Evolutionary conservation across 2,113 vertebrate genomes (phyloP), one percentile per base, ranked within the genome.

Genomic region (Pyxicephalus adspersus): DNA sequence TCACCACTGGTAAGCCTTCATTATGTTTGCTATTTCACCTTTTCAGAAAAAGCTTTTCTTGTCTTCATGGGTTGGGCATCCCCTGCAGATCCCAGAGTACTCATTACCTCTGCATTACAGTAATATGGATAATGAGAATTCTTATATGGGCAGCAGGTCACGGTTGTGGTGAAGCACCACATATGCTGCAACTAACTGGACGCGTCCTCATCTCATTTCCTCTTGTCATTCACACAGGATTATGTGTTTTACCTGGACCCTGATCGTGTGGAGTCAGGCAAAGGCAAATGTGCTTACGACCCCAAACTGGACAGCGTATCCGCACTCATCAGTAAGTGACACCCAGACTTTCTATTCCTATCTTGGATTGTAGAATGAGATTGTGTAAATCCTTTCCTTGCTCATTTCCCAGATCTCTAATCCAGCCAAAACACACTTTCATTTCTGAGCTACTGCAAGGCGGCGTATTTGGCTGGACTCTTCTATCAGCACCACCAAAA

Each of bases 241-340:
- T 98, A 98, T 83, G 93, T 98, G 88, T 98, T 99, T 89, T 95
- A 96, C 82, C 90, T 99, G 91, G 98, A 98, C 86, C 95, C 97
- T 0, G 96, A 97, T 83, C 97, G 93, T 89, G 93, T 98, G 84
- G 98, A 99, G 91, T 99, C 98, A 8, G 98, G 98, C 85, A 98
- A 99, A 89, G 98, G 98, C 84, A 99, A 99, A 87, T 99, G 98
- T 86, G 96, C 98, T 0, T 99, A 96, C 0, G 98, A 99, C 89
- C 98, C 98, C 85, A 99, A 99, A 93, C 92, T 98, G 81, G 97
- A 98, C 92, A 98, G 96, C 0, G 95, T 98, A 77, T 98, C 97
- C 0, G 94, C 95, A 15, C 92, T 99, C 88, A 97, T 99, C 91
- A 98, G 98, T 99, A 93, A 96, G 96, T 97, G 45, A 23, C 26